Percentiles rank a stretch among this genome's conserved stretches.
These are phyloP conservation scores for Parapristionchus giblindavisi DNA, from an alignment of 2,888 invertebrate species.

Conservation along the genomic window DNA sequence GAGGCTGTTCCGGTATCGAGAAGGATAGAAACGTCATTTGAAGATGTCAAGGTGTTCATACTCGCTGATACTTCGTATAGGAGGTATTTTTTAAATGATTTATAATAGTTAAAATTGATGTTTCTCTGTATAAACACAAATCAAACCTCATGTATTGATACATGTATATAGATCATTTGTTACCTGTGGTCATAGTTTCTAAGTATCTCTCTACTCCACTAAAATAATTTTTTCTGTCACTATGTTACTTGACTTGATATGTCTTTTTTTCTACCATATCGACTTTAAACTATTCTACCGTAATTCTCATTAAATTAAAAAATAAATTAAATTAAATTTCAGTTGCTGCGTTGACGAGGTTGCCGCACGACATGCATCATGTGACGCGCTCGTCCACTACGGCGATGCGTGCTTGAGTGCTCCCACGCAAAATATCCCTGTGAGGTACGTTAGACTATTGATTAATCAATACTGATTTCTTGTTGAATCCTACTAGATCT, in stretches of 20 bases:
- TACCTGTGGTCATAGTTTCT: no score
- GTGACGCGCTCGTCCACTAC: conserved; percentile 88
- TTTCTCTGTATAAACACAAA: background rate
- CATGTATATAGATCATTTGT: background rate
- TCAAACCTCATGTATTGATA: background rate
- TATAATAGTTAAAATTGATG: background rate
- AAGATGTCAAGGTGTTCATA: conserved; percentile 54
- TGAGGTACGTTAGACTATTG: conserved; percentile 69
- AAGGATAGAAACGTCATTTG: conserved; percentile 8
- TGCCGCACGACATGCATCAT: conserved; percentile 85
- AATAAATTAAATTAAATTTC: no score
- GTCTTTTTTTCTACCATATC: no score
- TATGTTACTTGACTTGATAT: no score
- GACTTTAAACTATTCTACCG: no score
- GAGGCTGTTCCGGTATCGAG: conserved; percentile 48
- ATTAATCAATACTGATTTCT: background rate
- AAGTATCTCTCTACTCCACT: no score
- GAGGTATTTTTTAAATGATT: conserved; percentile 49
- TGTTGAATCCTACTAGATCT: background rate
- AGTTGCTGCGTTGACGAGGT: conserved; percentile 91
- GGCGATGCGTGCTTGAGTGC: conserved; percentile 87
- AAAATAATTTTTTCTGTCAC: no score
- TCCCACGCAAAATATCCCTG: conserved; percentile 79
- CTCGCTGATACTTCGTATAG: conserved; percentile 67
- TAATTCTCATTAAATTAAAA: no score